Evolutionary conservation across 1,140 invertebrate genomes (phyloP).

Genomic region (Phthorimaea operculella): DNA sequence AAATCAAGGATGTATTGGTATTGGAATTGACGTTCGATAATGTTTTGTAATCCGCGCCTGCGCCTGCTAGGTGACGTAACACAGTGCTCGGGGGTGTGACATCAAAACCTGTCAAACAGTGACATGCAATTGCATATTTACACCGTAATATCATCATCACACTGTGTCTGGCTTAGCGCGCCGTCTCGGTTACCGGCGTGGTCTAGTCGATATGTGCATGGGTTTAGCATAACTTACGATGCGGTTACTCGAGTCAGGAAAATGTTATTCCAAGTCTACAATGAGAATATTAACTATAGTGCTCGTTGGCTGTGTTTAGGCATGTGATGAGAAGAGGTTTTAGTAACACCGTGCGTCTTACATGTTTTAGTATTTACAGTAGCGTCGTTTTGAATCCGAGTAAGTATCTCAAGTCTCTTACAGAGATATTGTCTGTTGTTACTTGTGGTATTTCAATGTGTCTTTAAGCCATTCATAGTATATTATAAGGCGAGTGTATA

Average conservation of each 20-base stretch:
- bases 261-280: slow-evolving; percentile 66
- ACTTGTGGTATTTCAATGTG: slow-evolving; percentile 27
- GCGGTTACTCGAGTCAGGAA: slow-evolving; percentile 62
- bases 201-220: slow-evolving; percentile 61
- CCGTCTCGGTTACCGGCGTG: slow-evolving; percentile 36
- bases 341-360: slow-evolving; percentile 64
- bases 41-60: slow-evolving; percentile 37
- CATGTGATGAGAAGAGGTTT: slow-evolving; percentile 64
- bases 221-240: slow-evolving; percentile 65
- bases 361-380: slow-evolving; percentile 62
- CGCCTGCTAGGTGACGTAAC: slow-evolving; percentile 65
- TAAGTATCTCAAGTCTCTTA: slow-evolving; percentile 36
- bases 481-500: slow-evolving; percentile 29
- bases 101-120: slow-evolving; percentile 68
- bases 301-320: slow-evolving; percentile 65
- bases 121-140: slow-evolving; percentile 67
- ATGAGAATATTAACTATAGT: slow-evolving; percentile 66
- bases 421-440: slow-evolving; percentile 26
- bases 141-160: slow-evolving; percentile 44
- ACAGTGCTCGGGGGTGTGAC: slow-evolving; percentile 67
- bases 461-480: slow-evolving; percentile 33
- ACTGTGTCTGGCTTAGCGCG: slow-evolving; percentile 32
- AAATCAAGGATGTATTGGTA: not conserved
- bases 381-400: slow-evolving; percentile 25
- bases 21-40: not conserved